Evolutionary conservation across 2,113 vertebrate genomes (phyloP).

Genomic region (Ptychochromis oligacanthus): DNA sequence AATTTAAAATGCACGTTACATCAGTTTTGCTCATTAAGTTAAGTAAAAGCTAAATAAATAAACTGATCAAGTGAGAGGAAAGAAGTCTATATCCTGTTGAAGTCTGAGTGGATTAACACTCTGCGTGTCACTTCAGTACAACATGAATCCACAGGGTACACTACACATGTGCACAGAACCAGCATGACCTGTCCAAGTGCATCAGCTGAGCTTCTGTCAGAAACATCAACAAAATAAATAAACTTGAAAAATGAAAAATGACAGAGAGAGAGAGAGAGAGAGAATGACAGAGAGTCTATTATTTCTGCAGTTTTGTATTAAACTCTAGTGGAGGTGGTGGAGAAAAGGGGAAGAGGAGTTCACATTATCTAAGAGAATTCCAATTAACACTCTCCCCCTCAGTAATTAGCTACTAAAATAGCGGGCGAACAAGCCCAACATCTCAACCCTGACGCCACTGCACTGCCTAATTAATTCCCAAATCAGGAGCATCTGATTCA

Average conservation of each 20-base stretch:
- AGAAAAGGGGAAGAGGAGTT: conserved; percentile 72
- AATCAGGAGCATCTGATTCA: conserved; percentile 67
- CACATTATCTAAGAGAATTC: conserved; percentile 80
- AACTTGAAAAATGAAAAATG: not conserved
- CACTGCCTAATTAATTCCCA: conserved; percentile 71
- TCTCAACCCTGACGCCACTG: conserved; percentile 70
- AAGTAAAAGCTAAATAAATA: conserved; percentile 45
- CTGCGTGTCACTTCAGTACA: conserved; percentile 63
- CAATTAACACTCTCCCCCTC: conserved; percentile 92
- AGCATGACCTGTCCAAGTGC: conserved; percentile 19
- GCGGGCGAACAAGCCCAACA: conserved; percentile 86
- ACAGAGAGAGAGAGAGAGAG: not conserved
- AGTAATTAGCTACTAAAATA: conserved; percentile 94
- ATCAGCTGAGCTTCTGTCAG: conserved; percentile 51
- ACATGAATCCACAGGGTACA: conserved; percentile 8
- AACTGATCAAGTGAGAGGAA: conserved; percentile 30
- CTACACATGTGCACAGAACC: not conserved
- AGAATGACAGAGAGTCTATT: conserved; percentile 39
- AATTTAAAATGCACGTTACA: conserved; percentile 64
- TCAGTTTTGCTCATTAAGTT: conserved; percentile 71
- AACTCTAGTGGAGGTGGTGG: conserved; percentile 45
- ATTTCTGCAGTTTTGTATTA: conserved; percentile 66
- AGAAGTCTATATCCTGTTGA: conserved; percentile 62
- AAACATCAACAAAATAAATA: conserved; percentile 13
- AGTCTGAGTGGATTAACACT: conserved; percentile 62